These are phyloP conservation scores for Liolophura sinensis DNA, from an alignment of 1,140 invertebrate species.

Conservation along the genomic window DNA sequence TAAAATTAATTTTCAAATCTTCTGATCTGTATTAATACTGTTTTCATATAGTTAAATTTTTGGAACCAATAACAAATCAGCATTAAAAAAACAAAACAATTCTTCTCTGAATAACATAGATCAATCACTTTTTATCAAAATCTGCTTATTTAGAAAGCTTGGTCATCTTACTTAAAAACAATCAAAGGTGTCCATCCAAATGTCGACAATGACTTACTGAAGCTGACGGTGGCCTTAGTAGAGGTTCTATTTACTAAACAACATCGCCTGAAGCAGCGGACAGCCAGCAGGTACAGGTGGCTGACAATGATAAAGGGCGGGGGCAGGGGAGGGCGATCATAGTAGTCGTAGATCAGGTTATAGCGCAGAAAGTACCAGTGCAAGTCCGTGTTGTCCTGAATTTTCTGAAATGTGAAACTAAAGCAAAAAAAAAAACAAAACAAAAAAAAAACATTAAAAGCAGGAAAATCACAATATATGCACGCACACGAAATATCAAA, in stretches of 20 bases:
- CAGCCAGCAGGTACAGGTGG: slow-evolving; percentile 38
- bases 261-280: slow-evolving; percentile 18
- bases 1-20: too few relatives aligned
- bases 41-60: too few relatives aligned
- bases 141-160: too few relatives aligned
- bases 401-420: slow-evolving; percentile 46
- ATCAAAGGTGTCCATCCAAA: too few relatives aligned
- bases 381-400: slow-evolving; percentile 53
- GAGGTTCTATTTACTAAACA: slow-evolving; percentile 8
- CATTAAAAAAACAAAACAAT: not conserved
- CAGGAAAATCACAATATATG: not conserved
- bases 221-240: not conserved
- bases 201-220: slow-evolving; percentile 21
- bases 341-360: slow-evolving; percentile 57
- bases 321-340: slow-evolving; percentile 55
- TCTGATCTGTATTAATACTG: too few relatives aligned
- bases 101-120: not conserved
- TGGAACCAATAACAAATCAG: not conserved
- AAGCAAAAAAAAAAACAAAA: slow-evolving; percentile 7
- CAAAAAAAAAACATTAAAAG: not conserved
- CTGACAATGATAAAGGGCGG: slow-evolving; percentile 58
- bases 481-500: too few relatives aligned
- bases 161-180: too few relatives aligned
- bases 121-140: slow-evolving; percentile 1
- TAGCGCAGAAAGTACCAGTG: slow-evolving; percentile 61